Base-by-base conservation (phyloP, 2,797 vertebrate species). In the Tympanoctomys barrerae region DNA sequence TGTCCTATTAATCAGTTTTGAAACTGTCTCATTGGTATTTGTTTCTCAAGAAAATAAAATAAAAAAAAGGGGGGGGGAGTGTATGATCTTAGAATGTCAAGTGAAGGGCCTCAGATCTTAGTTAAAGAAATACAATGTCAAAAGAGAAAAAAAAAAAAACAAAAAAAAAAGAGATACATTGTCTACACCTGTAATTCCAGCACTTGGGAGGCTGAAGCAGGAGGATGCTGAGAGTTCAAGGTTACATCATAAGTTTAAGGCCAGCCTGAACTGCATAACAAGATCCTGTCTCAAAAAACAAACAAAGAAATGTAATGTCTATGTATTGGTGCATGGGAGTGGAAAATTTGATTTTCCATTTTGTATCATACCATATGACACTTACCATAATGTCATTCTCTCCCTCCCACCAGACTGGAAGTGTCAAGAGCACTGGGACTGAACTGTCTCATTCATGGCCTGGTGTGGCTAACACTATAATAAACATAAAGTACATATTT, bases 281-380 rank as follows among this genome's bases (percentile, higher is more conserved):
- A 68, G 66, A 68, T 12, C 66, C 16, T 68, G 16, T 68, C 31
- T 66, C 31, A 66, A 66, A 66, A 66, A 68, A 33, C 16, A 78
- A 73, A 82, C 16, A 78, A 73, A 82, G 57, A 49, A 62, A 10
- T 78, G 31, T 49, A 46, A 19, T 83, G 36, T 91, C 52, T 93
- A 0, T 84, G 19, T 75, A 21, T 86, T 85, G 83, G 57, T 73
- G 62, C 49, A 80, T 52, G 16, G 86, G 5, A 52, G 7, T 22
- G 86, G 90, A 70, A 75, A 36, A 88, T 86, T 49, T 90, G 61
- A 33, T 70, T 87, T 94, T 89, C 52, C 71, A 49, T 89, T 92
- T 96, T 91, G 33, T 79, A 80, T 61, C 31, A 0, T 89, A 52
- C 39, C 39, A 39, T 39, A 39, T 39, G 59, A 49, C 36, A 61